These are phyloP conservation scores for Drosophila punjabiensis DNA, from an alignment of 1,140 invertebrate species.

Conservation along the genomic window DNA sequence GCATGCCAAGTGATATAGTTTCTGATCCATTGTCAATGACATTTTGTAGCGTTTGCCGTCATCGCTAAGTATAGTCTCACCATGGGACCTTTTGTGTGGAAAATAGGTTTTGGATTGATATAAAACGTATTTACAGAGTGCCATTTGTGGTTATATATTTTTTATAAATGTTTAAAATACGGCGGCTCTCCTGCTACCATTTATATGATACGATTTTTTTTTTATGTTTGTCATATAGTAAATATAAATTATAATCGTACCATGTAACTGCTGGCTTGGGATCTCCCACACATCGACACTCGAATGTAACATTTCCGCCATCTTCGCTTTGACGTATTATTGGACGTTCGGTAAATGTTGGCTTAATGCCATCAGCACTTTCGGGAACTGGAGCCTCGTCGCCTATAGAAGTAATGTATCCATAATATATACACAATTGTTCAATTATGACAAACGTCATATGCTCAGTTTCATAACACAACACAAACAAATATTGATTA, in stretches of 20 bases:
- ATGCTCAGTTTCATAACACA: conserved; percentile 6
- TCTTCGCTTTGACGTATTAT: conserved; percentile 97
- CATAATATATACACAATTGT: conserved; percentile 52
- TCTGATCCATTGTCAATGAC: conserved; percentile 93
- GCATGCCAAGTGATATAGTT: conserved; percentile 94
- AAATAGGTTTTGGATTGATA: conserved; percentile 33
- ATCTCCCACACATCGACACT: conserved; percentile 97
- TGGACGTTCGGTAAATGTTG: conserved; percentile 98
- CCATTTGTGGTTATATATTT: conserved; percentile 1
- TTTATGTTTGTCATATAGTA: background rate
- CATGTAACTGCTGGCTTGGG: conserved; percentile 96
- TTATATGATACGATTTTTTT: background rate
- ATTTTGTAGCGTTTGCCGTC: conserved; percentile 91
- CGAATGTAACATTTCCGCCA: conserved; percentile 96
- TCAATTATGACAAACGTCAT: conserved; percentile 24
- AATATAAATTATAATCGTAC: conserved; percentile 86
- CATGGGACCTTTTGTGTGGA: conserved; percentile 92
- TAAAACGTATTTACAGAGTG: conserved; percentile 24
- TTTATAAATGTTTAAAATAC: background rate
- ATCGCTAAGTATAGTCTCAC: conserved; percentile 91
- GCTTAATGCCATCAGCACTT: conserved; percentile 92
- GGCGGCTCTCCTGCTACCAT: conserved; percentile 7
- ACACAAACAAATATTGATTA: background rate
- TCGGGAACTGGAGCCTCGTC: conserved; percentile 95
- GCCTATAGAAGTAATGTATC: conserved; percentile 88